Percentiles rank a stretch among this genome's conserved stretches.
These are phyloP conservation scores for Sesamia nonagrioides DNA, from an alignment of 1,140 invertebrate genomes.

Conservation along the genomic window DNA sequence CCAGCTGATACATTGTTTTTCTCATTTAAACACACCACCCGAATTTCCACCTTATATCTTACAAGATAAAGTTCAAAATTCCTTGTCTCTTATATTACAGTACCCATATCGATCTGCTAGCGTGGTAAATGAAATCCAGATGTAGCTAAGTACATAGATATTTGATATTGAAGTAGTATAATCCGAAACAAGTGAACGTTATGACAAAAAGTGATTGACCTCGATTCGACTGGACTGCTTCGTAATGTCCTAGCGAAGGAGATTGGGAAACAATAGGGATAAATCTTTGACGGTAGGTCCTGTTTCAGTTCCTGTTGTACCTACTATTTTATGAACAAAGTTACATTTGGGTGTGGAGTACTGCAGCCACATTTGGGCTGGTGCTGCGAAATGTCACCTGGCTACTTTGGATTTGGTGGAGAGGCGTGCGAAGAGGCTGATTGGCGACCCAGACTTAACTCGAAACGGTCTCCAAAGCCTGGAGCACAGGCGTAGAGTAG, in stretches of 20 bases:
- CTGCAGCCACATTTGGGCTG: no score
- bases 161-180: slow-evolving; percentile 20
- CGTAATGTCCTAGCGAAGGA: not conserved
- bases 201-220: slow-evolving; percentile 29
- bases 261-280: slow-evolving; percentile 8
- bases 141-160: slow-evolving; percentile 19
- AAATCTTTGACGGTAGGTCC: not conserved
- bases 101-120: slow-evolving; percentile 21
- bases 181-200: slow-evolving; percentile 7
- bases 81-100: not conserved
- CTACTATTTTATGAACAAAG: not conserved
- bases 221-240: not conserved
- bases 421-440: no score
- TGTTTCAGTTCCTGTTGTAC: not conserved
- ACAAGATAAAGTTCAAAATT: not conserved
- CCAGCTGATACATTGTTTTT: slow-evolving; percentile 41
- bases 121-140: slow-evolving; percentile 36
- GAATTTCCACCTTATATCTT: not conserved
- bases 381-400: no score
- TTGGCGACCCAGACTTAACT: no score
- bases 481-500: no score
- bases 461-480: no score
- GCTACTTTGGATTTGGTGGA: no score
- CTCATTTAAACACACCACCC: not conserved
- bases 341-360: no score